A percentile compares a stretch with the other conserved stretches of the same genome.
These are phyloP conservation scores for Parazoanthus swiftii DNA, from an alignment of 92 coral and sea anemone genomes.

Conservation along the genomic window DNA sequence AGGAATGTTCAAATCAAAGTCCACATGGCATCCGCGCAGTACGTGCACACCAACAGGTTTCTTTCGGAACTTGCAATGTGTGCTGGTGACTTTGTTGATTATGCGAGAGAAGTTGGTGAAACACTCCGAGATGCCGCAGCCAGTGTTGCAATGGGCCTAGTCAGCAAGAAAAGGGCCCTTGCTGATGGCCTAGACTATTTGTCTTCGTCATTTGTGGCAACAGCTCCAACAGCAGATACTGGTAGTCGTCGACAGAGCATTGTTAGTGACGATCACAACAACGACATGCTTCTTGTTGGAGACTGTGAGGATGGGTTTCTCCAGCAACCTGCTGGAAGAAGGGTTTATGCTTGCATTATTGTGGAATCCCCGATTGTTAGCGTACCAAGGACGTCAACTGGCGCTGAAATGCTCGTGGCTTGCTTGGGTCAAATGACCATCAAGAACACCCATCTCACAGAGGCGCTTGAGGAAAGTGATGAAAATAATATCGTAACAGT, in stretches of 20 bases:
- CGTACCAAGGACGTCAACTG: slow-evolving; percentile 77
- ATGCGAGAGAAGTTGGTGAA: slow-evolving; percentile 90
- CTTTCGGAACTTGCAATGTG: slow-evolving; percentile 87
- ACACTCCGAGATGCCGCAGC: slow-evolving; percentile 93
- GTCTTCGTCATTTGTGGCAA: slow-evolving; percentile 81
- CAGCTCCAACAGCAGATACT: slow-evolving; percentile 59
- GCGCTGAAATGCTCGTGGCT: slow-evolving; percentile 87
- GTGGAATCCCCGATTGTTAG: slow-evolving; percentile 90
- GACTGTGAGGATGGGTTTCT: slow-evolving; percentile 62
- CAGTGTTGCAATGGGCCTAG: slow-evolving; percentile 95
- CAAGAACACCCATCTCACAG: slow-evolving; percentile 85
- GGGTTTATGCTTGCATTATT: slow-evolving; percentile 77
- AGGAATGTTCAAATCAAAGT: slow-evolving; percentile 81
- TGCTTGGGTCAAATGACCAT: slow-evolving; percentile 81
- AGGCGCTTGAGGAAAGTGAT: slow-evolving; percentile 51
- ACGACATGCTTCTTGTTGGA: slow-evolving; percentile 60
- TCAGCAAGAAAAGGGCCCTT: slow-evolving; percentile 90
- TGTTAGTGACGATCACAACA: slow-evolving; percentile 58
- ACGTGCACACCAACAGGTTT: slow-evolving; percentile 89
- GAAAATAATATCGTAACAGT: slow-evolving; percentile 44
- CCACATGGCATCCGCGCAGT: slow-evolving; percentile 92
- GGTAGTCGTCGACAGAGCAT: slow-evolving; percentile 81
- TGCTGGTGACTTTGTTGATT: slow-evolving; percentile 88
- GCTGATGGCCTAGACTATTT: slow-evolving; percentile 90
- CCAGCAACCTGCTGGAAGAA: slow-evolving; percentile 51